These are phyloP conservation scores for Anser brachyrhynchus DNA, from an alignment of 2,113 vertebrate genomes.

Conservation along the genomic window DNA sequence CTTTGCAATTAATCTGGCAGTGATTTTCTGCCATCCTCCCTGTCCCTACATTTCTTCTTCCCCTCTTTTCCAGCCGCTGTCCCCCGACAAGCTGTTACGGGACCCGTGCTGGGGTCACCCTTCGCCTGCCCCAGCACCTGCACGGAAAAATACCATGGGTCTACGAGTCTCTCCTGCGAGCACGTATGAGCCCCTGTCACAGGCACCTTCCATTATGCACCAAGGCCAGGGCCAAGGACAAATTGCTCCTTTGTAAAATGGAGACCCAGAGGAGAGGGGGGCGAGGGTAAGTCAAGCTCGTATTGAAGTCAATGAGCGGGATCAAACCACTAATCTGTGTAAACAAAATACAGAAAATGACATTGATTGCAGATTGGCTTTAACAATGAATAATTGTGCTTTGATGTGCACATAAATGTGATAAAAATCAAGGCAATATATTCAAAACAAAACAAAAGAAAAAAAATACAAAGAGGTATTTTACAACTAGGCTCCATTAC, in stretches of 20 bases:
- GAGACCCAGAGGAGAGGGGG: not conserved
- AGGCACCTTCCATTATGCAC: not conserved
- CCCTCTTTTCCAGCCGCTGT: not conserved
- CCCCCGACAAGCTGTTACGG: not conserved
- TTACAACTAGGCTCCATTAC: slow-evolving; percentile 80
- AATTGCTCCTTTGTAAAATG: not conserved
- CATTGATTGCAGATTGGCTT: slow-evolving; percentile 79
- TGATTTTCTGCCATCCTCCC: not conserved
- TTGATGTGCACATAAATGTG: slow-evolving; percentile 77
- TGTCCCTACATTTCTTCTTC: not conserved
- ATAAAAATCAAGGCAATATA: slow-evolving; percentile 78
- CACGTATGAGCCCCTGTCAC: accelerated
- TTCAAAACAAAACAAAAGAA: slow-evolving; percentile 76
- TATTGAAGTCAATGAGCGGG: slow-evolving; percentile 47
- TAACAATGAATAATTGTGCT: slow-evolving; percentile 78
- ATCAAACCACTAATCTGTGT: slow-evolving; percentile 59
- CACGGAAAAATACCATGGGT: not conserved
- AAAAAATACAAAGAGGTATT: slow-evolving; percentile 77
- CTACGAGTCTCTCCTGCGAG: not conserved
- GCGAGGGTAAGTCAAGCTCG: not conserved
- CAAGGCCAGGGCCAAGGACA: slow-evolving; percentile 54
- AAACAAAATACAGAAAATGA: slow-evolving; percentile 72
- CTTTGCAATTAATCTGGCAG: not conserved
- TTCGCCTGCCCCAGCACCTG: not conserved
- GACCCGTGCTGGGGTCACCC: not conserved